Percentiles rank a stretch among this genome's conserved stretches.
Conservation (phyloP, 2,797 vertebrate species). For the Philypnodon macrostomus region DNA sequence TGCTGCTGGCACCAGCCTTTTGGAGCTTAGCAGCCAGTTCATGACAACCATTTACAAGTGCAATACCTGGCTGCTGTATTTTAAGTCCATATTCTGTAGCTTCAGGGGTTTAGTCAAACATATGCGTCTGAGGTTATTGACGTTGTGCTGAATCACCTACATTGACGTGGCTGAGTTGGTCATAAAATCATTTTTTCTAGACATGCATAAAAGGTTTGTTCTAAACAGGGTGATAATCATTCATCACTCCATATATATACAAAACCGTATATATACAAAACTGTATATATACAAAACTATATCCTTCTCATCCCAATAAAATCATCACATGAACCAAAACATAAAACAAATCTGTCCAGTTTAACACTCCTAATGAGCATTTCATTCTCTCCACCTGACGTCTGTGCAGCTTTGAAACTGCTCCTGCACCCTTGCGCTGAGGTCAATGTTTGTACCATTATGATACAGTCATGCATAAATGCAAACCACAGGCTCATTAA, state of each 20-base stretch:
- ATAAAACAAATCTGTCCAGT: conserved; percentile 10
- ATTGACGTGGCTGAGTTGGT: background rate
- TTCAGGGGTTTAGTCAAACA: background rate
- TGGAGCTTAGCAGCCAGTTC: no score
- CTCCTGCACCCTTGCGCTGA: conserved; percentile 26
- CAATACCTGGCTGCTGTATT: background rate
- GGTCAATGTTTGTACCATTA: conserved; percentile 41
- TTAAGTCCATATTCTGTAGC: background rate
- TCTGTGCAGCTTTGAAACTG: conserved; percentile 28
- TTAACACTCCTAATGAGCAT: conserved; percentile 12
- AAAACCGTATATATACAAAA: no score
- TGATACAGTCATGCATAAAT: conserved; percentile 47
- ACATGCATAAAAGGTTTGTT: background rate
- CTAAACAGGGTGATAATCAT: background rate
- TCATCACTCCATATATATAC: background rate
- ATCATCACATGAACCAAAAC: background rate
- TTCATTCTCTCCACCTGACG: conserved; percentile 8
- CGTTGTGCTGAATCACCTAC: background rate
- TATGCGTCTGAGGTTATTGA: background rate
- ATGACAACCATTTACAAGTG: no score
- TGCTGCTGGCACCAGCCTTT: no score
- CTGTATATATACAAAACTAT: no score
- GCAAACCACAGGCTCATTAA: conserved; percentile 56
- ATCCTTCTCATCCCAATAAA: background rate
- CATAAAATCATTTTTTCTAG: background rate